Evolutionary conservation across 2,113 vertebrate genomes (phyloP), one percentile per base, ranked within the genome.

Genomic region (Apistogramma diplotaenia): DNA sequence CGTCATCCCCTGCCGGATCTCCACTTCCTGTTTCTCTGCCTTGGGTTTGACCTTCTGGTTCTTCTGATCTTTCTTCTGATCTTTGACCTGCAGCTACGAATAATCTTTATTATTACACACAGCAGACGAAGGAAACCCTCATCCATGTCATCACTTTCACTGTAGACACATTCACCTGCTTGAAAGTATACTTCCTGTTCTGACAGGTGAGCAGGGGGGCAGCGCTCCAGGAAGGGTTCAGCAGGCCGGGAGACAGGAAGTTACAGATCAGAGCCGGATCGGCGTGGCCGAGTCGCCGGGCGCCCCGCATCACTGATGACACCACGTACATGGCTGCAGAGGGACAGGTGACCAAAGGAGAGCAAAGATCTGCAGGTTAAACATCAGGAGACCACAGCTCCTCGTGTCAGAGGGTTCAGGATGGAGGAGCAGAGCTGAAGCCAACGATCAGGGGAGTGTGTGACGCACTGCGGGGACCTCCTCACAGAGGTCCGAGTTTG

Each of bases 1-100:
- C 0, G 95, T 97, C 97, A 98, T 98, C 54, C 70, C 86, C 73
- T 86, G 90, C 61, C 46, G 92, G 87, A 98, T 96, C 83, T 96
- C 96, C 89, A 98, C 96, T 85, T 96, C 95, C 80, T 96, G 95
- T 85, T 93, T 96, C 2, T 92, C 83, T 54, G 67, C 61, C 61
- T 96, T 95, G 2, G n/a, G 25, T 74, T 93, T 94, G 23, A 65
- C 46, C 61, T 90, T 93, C 29, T 73, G 56, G 6, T 3, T 46
- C 83, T 79, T 93, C 40, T 85, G 74, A 2, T 80, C 78, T 29
- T 89, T 93, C 57, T 27, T 85, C 33, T 88, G 84, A 79, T 89
- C 87, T 90, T 91, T 94, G 61, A 82, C 86, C 94, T 95, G 85
- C 25, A 85, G n/a, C 37, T 61, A 85, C 35, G 25, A 23, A 18